Base-by-base conservation (phyloP, 2,113 vertebrate genomes). In the Hippocampus zosterae region DNA sequence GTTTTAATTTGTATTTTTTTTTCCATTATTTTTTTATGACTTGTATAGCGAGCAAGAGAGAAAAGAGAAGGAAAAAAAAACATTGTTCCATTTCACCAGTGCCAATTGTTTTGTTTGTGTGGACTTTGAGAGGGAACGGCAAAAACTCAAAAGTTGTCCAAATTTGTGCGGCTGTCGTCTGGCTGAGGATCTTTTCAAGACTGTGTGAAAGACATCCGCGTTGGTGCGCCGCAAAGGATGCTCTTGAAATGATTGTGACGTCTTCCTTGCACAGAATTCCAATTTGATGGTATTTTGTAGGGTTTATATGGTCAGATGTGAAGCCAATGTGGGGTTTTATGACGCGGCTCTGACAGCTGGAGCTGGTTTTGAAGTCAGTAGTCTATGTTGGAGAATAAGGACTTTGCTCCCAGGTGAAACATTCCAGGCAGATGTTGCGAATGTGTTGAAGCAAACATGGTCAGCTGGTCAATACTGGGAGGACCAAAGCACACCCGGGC, bases 1-100 rank as follows among this genome's bases (percentile, higher is more conserved):
- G 88, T 90, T 91, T 86, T 77, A 70, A 85, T 89, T 90, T 37
- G 33, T 37, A 6, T 37, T 33, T 37, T 89, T 92, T 25, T 1
- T 44, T 8, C 15, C 46, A 27, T 91, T 92, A 92, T 92, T 93
- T 93, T 93, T 92, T 87, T 91, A 92, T 91, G 87, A 92, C 89
- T 86, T 92, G 90, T 92, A 92, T 90, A 92, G 84, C 81, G 65
- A 77, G 82, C 16, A 11, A 55, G 48, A n/a, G 52, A 56, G 21
- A 68, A 50, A 19, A 50, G 18, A 50, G 15, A 48, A 48, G 65
- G 7, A 88, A 89, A 80, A 89, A 80, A 37, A 5, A 37, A 37
- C 33, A 84, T 87, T 80, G 85, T 90, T 92, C 86, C 88, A 91
- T 92, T 89, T 90, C 87, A 90, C 82, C 88, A 88, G 85, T 88